Percentiles rank a stretch among this genome's conserved stretches.
Evolutionary conservation across 2,888 invertebrate genomes (phyloP).

Genomic region (Steinernema scapterisci): DNA sequence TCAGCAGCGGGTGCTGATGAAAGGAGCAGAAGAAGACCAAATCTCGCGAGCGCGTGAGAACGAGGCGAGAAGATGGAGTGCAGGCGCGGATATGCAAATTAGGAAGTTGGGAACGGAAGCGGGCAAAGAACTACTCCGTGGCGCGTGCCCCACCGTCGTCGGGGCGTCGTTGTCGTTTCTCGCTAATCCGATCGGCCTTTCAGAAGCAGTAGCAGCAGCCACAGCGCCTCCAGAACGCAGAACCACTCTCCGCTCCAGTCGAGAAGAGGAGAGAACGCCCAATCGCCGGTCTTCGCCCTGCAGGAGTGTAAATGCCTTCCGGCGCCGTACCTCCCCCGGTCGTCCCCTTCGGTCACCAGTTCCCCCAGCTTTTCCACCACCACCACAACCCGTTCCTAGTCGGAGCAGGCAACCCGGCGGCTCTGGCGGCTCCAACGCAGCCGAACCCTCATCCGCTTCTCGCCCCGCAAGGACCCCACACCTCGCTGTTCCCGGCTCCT

Average conservation of each 20-base stretch:
- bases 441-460: background rate
- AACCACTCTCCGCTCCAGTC: background rate
- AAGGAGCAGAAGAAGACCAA: too few relatives aligned
- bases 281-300: background rate
- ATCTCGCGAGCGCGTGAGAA: too few relatives aligned
- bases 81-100: conserved; percentile 9
- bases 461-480: conserved; percentile 22
- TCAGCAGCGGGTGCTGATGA: background rate
- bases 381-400: conserved; percentile 16
- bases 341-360: conserved; percentile 30
- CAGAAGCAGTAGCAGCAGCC: conserved; percentile 12
- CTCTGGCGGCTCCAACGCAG: background rate
- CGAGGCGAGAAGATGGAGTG: background rate
- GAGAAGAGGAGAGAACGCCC: background rate
- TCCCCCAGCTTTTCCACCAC: conserved; percentile 18
- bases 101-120: background rate
- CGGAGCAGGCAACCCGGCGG: background rate
- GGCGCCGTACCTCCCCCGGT: conserved; percentile 23
- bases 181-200: conserved; percentile 26
- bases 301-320: conserved; percentile 24
- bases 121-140: background rate
- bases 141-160: background rate
- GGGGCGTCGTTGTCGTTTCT: background rate
- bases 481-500: conserved; percentile 7
- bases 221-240: too few relatives aligned